Evolutionary conservation across 2,888 invertebrate genomes (phyloP), one percentile per base, ranked within the genome.

Genomic region (Lucinisca nassula): DNA sequence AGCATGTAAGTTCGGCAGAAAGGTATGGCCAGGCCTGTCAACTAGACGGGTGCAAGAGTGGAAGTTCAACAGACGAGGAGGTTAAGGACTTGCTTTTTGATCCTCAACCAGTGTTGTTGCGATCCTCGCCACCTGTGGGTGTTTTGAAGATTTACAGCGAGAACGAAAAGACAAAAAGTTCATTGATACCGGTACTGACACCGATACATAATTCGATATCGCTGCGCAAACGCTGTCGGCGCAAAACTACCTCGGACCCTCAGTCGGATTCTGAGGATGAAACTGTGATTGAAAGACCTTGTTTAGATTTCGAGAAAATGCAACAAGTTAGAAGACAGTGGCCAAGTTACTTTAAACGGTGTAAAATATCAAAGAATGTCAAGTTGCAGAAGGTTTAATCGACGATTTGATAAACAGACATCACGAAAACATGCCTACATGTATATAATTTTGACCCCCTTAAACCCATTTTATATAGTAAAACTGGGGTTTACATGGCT

Each of bases 301-400:
- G 98, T 96, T 97, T 99, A 95, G 98, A 99, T 97, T 98, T 99
- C 96, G 99, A 99, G 97, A 99, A 99, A 97, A 99, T 99, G 98
- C 98, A 98, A 97, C 80, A 87, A 78, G 89, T 87, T 6, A 27
- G 35, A 35, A 32, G 67, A 35, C 32, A 17, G 35, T 67, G 67
- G 8, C 67, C 67, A 67, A 67, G 35, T 30, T 67, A 67, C 35
- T 67, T 67, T 21, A 67, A 67, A 17, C 32, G 67, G 24, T 67
- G 67, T 21, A 67, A 21, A 35, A 67, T 67, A 35, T 67, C 67
- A 10, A 67, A 67, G 35, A 67, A 67, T 35, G 67, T 67, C 3
- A 67, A 67, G 35, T 21, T 67, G 8, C 67, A 67, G 35, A 67
- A 32, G 8, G 67, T 67, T 32, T 67, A 21, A 35, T 40, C 6